Base-by-base conservation (phyloP, 1,140 invertebrate genomes). In the Neodiprion virginianus region DNA sequence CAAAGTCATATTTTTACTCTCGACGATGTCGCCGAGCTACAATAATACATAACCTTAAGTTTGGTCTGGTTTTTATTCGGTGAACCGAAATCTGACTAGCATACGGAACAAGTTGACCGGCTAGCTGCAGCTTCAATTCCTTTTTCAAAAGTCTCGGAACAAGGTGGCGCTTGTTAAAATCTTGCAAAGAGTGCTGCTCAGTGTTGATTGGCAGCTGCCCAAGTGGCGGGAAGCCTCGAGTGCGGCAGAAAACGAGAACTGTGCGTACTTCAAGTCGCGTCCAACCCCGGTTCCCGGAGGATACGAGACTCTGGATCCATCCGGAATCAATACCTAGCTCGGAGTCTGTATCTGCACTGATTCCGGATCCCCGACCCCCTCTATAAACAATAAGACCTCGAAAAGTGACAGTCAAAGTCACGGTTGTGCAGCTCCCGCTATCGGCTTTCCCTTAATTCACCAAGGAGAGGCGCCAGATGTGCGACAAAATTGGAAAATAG, bases 101-200 rank as follows among this genome's bases (percentile, higher is more conserved):
- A 8, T 12, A 61, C 8, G 53, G 11, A 61, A 61, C 5, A 61
- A 61, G 11, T 14, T 61, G 11, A 61, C 11, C 11, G n/a, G 11
- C 53, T 61, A 5, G n/a, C n/a, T 61, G 53, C 53, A 61, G 53
- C 53, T 8, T 61, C 4, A 61, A 61, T 61, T 7, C 53, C 53
- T 61, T 61, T 40, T 61, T 12, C 53, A 61, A 40, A 40, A 61
- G 53, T 14, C 28, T 40, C 8, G 53, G n/a, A 61, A 61, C 53
- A 61, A 61, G 53, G 53, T 61, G 8, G 53, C n/a, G 53, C 53
- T 61, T 61, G 53, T 61, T 61, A 61, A 61, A 61, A 61, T 61
- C 53, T 61, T 61, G 53, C 11, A 61, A 17, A 61, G 53, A 61
- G n/a, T 61, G 53, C 53, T 17, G 53, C 53, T 61, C 28, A 4